Percentiles rank a stretch among this genome's conserved stretches.
These are phyloP conservation scores for Vanacampus margaritifer DNA, from an alignment of 2,113 vertebrate species.

Conservation along the genomic window DNA sequence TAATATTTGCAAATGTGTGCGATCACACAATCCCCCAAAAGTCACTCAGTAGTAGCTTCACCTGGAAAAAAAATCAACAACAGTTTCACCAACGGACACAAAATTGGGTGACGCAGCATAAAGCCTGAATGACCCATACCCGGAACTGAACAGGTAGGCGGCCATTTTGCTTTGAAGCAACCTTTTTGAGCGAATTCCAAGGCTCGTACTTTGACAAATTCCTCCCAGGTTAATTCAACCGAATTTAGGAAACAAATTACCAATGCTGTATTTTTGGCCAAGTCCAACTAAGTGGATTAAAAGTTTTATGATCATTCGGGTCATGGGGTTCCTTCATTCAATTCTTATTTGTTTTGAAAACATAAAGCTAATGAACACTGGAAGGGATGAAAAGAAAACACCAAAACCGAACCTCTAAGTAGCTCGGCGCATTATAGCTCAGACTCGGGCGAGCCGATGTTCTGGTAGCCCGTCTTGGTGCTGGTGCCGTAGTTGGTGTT, in stretches of 20 bases:
- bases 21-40: neutral
- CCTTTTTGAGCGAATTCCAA: neutral
- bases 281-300: neutral
- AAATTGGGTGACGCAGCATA: neutral
- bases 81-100: too few relatives aligned
- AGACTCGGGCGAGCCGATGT: constrained; percentile 88
- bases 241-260: neutral
- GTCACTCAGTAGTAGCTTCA: neutral
- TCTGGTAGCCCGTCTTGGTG: constrained; percentile 83
- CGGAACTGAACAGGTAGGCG: neutral
- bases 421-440: constrained; percentile 80
- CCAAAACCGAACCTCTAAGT: neutral
- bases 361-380: neutral
- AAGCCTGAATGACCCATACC: neutral
- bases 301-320: neutral
- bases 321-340: neutral
- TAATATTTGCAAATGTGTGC: neutral
- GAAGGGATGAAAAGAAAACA: constrained; percentile 44
- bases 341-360: neutral
- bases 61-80: neutral
- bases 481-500: constrained; percentile 88
- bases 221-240: too few relatives aligned
- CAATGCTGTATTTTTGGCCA: neutral
- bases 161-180: neutral
- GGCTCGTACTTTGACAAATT: neutral